phyloP scores from a whole-genome alignment of 2,797 vertebrate genomes.

The Lindbergichthys nudifrons region DNA sequence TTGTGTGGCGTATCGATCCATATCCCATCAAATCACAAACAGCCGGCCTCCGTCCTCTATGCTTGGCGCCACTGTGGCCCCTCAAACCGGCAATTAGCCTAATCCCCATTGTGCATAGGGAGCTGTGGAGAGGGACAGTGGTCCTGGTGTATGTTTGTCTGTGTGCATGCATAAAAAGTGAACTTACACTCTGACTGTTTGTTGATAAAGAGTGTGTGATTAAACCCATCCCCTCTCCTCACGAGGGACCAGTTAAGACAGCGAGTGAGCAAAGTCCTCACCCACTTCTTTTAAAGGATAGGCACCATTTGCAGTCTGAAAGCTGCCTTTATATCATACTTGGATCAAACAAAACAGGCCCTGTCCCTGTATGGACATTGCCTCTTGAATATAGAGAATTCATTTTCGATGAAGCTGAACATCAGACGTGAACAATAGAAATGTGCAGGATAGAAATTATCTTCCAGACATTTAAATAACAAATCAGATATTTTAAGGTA shows the following conservation, averaged over 20 bases:
- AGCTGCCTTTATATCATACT: slow-evolving; percentile 63
- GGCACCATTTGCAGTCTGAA: slow-evolving; percentile 61
- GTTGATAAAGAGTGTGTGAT: slow-evolving; percentile 62
- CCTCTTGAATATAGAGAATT: slow-evolving; percentile 46
- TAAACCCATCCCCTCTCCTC: slow-evolving; percentile 37
- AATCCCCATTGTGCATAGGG: slow-evolving; percentile 79
- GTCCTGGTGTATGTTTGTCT: slow-evolving; percentile 17
- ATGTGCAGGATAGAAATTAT: slow-evolving; percentile 17
- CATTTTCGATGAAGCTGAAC: slow-evolving; percentile 18
- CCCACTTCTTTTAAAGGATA: slow-evolving; percentile 56
- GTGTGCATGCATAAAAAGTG: slow-evolving; percentile 30
- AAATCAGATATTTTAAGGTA: background rate
- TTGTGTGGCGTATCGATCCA: slow-evolving; percentile 85
- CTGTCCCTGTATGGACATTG: slow-evolving; percentile 23
- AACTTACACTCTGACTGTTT: slow-evolving; percentile 57
- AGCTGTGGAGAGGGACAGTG: slow-evolving; percentile 50
- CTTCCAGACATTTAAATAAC: background rate
- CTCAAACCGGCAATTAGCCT: slow-evolving; percentile 85
- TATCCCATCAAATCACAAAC: slow-evolving; percentile 67
- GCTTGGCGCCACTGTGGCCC: slow-evolving; percentile 65
- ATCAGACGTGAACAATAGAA: slow-evolving; percentile 14
- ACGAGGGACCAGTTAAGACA: slow-evolving; percentile 62
- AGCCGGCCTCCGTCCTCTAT: slow-evolving; percentile 63
- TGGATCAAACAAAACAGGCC: slow-evolving; percentile 47
- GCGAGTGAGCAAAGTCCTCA: slow-evolving; percentile 47